These are phyloP conservation scores for Hycleus cichorii DNA, from an alignment of 1,140 invertebrate species.

Conservation along the genomic window DNA sequence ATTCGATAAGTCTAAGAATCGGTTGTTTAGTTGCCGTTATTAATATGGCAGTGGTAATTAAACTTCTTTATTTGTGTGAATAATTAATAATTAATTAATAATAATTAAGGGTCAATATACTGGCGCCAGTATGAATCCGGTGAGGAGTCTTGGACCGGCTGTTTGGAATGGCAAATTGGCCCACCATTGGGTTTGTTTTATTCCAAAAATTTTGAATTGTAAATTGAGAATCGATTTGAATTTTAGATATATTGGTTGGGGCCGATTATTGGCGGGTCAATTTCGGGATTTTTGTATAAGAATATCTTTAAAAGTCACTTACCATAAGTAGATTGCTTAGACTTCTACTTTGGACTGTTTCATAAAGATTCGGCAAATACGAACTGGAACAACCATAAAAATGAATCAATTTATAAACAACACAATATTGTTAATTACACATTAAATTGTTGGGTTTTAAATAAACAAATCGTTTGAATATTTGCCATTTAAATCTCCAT, in stretches of 20 bases:
- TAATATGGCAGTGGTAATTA: constrained; percentile 40
- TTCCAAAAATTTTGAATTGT: background rate
- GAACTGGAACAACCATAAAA: constrained; percentile 34
- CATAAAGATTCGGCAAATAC: constrained; percentile 35
- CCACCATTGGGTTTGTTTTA: constrained; percentile 57
- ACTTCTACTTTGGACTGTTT: constrained; percentile 38
- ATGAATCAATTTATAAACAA: background rate
- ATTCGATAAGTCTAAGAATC: constrained; percentile 46
- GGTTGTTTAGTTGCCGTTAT: constrained; percentile 41
- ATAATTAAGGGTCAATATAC: constrained; percentile 55
- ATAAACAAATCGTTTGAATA: too few species aligned
- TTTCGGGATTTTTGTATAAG: constrained; percentile 1
- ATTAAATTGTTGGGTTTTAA: too few species aligned
- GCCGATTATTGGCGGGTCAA: background rate
- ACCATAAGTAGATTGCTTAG: constrained; percentile 39
- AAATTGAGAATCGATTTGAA: too few species aligned
- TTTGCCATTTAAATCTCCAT: too few species aligned
- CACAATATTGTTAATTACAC: too few species aligned
- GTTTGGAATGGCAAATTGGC: constrained; percentile 58
- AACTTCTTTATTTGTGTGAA: background rate
- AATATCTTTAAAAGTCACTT: constrained; percentile 21
- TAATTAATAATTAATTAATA: constrained; percentile 34
- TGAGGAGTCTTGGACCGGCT: constrained; percentile 66
- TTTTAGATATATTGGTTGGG: constrained; percentile 7
- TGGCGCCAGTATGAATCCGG: constrained; percentile 74